Conservation (phyloP, 1,140 invertebrate species). For the Euborellia annulipes region DNA sequence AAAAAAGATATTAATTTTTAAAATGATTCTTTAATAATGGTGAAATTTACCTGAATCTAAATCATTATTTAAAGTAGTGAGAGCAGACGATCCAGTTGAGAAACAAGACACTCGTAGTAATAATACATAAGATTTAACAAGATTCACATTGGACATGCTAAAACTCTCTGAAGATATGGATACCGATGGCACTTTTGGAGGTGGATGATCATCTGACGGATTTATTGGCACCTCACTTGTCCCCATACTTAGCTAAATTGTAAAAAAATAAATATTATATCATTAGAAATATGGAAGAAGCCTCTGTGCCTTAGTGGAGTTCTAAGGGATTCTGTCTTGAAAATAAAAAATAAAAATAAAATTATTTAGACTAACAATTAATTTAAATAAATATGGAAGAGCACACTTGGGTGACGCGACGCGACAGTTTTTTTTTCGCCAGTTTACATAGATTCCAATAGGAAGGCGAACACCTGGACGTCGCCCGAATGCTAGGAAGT, state of each 20-base stretch:
- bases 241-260: conserved; percentile 36
- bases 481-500: too few relatives aligned
- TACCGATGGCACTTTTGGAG: conserved; percentile 54
- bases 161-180: conserved; percentile 75
- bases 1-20: too few relatives aligned
- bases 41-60: conserved; percentile 2
- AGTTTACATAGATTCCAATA: too few relatives aligned
- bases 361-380: too few relatives aligned
- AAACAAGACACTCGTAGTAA: conserved; percentile 51
- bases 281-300: conserved; percentile 6
- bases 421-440: too few relatives aligned
- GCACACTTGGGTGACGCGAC: too few relatives aligned
- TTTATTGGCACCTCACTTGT: conserved; percentile 66
- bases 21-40: too few relatives aligned
- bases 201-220: conserved; percentile 50
- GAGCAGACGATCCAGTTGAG: conserved; percentile 3
- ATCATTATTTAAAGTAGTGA: conserved; percentile 4
- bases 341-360: too few relatives aligned
- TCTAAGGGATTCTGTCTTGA: too few relatives aligned
- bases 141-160: conserved; percentile 59
- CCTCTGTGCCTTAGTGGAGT: too few relatives aligned
- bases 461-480: too few relatives aligned
- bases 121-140: conserved; percentile 76
- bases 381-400: too few relatives aligned
- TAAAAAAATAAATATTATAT: conserved; percentile 10